A percentile compares a stretch with the other conserved stretches of the same genome.
Conservation (phyloP, 2,797 vertebrate genomes). For the Onychomys arenicola region DNA sequence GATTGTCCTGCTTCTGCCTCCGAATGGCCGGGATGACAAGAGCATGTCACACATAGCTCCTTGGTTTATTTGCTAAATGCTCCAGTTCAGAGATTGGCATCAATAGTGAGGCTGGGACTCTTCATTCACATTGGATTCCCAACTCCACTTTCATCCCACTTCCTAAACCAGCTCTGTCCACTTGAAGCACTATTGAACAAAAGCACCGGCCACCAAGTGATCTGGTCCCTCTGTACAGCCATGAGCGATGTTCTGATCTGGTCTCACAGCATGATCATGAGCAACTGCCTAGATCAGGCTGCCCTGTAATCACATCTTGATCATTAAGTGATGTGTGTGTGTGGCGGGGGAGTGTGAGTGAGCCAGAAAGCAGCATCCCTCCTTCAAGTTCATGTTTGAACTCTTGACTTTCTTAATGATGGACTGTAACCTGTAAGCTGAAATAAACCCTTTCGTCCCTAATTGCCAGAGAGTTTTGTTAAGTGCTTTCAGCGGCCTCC, state of each 20-base stretch:
- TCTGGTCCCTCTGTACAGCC: background rate
- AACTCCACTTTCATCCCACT: background rate
- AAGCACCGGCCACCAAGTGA: background rate
- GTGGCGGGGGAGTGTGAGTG: too few relatives aligned
- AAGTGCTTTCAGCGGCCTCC: background rate
- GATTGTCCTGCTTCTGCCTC: background rate
- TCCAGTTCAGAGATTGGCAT: background rate
- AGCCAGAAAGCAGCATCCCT: background rate
- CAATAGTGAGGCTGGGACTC: background rate
- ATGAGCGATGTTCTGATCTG: fast-evolving
- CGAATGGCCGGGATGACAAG: background rate
- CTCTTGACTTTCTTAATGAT: background rate
- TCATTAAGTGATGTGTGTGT: background rate
- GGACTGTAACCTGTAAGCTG: background rate
- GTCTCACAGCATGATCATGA: too few relatives aligned
- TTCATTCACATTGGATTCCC: background rate
- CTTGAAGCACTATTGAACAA: background rate
- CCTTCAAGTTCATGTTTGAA: background rate
- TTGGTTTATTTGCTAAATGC: background rate
- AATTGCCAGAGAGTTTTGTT: background rate
- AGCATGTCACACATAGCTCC: fast-evolving
- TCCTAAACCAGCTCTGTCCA: background rate
- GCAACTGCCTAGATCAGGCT: too few relatives aligned
- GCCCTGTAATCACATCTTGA: background rate
- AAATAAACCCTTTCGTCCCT: background rate